Conservation (phyloP, 2,888 invertebrate species). For the Drosophila siamana region DNA sequence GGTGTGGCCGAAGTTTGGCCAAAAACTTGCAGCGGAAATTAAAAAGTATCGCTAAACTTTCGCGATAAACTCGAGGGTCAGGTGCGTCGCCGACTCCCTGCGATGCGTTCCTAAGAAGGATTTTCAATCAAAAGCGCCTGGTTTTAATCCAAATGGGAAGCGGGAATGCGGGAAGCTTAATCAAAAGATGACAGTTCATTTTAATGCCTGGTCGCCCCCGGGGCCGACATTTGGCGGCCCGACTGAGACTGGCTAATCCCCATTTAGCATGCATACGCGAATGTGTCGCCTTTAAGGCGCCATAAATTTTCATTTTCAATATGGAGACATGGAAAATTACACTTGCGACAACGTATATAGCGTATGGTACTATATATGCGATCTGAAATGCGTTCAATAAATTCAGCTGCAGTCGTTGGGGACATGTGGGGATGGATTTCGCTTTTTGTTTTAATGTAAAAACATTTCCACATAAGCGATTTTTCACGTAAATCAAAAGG, state of each 20-base stretch:
- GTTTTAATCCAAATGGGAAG: conserved; percentile 28
- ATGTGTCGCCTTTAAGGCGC: conserved; percentile 76
- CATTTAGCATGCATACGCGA: conserved; percentile 72
- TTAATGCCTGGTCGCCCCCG: conserved; percentile 37
- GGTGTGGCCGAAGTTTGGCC: conserved; percentile 32
- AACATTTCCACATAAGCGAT: conserved; percentile 77
- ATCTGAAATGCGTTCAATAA: conserved; percentile 72
- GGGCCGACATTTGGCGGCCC: conserved; percentile 12
- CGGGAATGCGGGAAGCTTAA: conserved; percentile 36
- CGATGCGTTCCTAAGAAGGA: background rate
- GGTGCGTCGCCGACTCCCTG: conserved; percentile 37
- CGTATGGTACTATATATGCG: background rate
- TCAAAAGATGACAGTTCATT: conserved; percentile 64
- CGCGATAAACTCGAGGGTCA: conserved; percentile 35
- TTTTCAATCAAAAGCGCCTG: conserved; percentile 19
- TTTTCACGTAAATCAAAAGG: conserved; percentile 79
- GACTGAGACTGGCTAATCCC: conserved; percentile 60
- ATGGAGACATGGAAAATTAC: conserved; percentile 57
- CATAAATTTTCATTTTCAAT: conserved; percentile 78
- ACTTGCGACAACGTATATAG: background rate
- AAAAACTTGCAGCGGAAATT: conserved; percentile 47
- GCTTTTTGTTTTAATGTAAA: conserved; percentile 56
- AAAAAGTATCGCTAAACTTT: conserved; percentile 17
- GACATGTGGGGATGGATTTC: conserved; percentile 4
- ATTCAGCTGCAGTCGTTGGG: conserved; percentile 66